These are phyloP conservation scores for Hydrolagus affinis DNA, from an alignment of 2,113 vertebrate species.

Conservation along the genomic window DNA sequence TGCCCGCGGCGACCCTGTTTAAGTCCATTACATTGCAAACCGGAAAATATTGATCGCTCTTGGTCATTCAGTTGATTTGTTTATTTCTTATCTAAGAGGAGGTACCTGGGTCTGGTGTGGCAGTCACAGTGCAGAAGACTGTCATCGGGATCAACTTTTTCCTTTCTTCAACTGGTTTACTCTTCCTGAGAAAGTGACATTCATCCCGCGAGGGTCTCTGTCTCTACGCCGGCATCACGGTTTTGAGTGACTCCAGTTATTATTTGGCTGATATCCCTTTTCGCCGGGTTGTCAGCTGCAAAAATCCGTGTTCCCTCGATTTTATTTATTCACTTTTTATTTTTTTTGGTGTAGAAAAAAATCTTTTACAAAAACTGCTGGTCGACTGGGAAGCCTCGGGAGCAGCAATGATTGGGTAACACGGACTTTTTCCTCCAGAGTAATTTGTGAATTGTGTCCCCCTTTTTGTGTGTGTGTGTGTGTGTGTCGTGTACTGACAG, in stretches of 20 bases:
- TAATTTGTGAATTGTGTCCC: neutral
- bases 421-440: neutral
- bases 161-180: neutral
- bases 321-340: slow-evolving; percentile 23
- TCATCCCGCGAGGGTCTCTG: neutral
- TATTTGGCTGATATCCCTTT: neutral
- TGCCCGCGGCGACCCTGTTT: neutral
- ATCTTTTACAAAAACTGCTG: neutral
- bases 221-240: neutral
- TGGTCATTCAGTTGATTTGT: neutral
- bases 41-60: neutral
- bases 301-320: neutral
- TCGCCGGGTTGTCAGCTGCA: neutral
- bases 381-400: neutral
- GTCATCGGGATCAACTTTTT: slow-evolving; percentile 24
- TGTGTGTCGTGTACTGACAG: too few species aligned
- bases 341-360: too few species aligned
- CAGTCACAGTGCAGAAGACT: slow-evolving; percentile 4
- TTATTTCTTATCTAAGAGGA: too few species aligned
- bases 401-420: neutral
- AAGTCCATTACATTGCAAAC: neutral
- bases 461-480: neutral
- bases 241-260: too few species aligned
- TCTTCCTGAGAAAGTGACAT: neutral
- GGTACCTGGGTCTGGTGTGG: slow-evolving; percentile 21